phyloP scores from a whole-genome alignment of 2,113 vertebrate species.

The Zosterops hypoxanthus region DNA sequence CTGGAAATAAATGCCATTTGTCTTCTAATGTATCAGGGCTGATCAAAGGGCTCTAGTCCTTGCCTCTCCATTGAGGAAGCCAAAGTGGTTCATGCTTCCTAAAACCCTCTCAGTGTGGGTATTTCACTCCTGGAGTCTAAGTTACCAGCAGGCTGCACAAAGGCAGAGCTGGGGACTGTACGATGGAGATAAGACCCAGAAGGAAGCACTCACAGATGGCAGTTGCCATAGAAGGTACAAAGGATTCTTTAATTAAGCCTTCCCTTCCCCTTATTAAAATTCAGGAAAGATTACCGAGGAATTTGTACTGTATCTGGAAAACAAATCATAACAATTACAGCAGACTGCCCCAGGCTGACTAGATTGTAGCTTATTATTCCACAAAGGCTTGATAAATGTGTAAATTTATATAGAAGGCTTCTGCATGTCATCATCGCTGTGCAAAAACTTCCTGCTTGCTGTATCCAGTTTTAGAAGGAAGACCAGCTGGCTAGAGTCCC shows the following conservation, averaged over 20 bases:
- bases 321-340: slow-evolving; percentile 73
- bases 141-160: not conserved
- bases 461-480: slow-evolving; percentile 18
- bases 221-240: slow-evolving; percentile 29
- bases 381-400: slow-evolving; percentile 43
- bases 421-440: not conserved
- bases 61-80: not conserved
- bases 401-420: slow-evolving; percentile 41
- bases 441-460: not conserved
- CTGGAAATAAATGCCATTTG: not conserved
- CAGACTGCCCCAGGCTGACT: slow-evolving; percentile 45
- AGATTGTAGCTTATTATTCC: slow-evolving; percentile 56
- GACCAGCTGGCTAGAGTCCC: slow-evolving; percentile 13
- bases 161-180: slow-evolving; percentile 13
- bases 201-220: slow-evolving; percentile 42
- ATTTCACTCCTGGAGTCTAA: not conserved
- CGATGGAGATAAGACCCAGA: slow-evolving; percentile 51
- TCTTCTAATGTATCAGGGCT: not conserved
- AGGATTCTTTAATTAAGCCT: slow-evolving; percentile 75
- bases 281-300: slow-evolving; percentile 66
- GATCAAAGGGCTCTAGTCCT: not conserved
- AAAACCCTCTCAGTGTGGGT: not conserved
- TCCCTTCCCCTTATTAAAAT: slow-evolving; percentile 73
- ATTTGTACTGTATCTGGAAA: slow-evolving; percentile 71
- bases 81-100: not conserved